These are phyloP conservation scores for Bedellia somnulentella DNA, from an alignment of 2,888 invertebrate species.

Conservation along the genomic window DNA sequence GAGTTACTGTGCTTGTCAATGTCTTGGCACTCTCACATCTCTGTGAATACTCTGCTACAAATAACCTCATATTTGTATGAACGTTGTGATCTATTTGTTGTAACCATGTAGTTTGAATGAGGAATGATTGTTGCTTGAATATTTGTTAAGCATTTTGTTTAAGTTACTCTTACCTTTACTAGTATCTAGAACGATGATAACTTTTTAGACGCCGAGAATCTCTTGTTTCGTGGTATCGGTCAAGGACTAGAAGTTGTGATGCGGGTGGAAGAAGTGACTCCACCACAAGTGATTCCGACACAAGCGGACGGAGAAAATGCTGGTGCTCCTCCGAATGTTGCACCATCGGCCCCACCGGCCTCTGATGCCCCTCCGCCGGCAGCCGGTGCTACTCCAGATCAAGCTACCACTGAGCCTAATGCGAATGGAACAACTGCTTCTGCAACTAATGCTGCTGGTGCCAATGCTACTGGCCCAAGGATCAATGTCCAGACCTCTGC, in stretches of 20 bases:
- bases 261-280: slow-evolving; percentile 31
- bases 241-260: slow-evolving; percentile 33
- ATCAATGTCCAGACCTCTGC: too few species aligned
- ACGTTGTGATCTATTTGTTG: too few species aligned
- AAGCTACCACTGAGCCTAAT: slow-evolving; percentile 9
- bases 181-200: too few species aligned
- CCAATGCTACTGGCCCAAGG: neutral
- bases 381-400: slow-evolving; percentile 4
- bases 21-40: too few species aligned
- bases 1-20: too few species aligned
- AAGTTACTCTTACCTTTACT: too few species aligned
- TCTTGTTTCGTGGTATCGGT: slow-evolving; percentile 22
- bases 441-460: neutral
- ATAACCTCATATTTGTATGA: too few species aligned
- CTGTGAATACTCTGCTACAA: too few species aligned
- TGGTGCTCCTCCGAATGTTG: neutral
- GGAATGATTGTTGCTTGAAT: too few species aligned
- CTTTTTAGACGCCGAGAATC: slow-evolving; percentile 28
- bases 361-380: neutral
- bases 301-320: neutral
- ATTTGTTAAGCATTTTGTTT: too few species aligned
- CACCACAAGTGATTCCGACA: slow-evolving; percentile 10
- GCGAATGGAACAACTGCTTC: slow-evolving; percentile 7
- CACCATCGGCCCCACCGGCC: slow-evolving; percentile 3
- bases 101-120: too few species aligned